phyloP scores from a whole-genome alignment of 2,797 vertebrate genomes.

The Etheostoma nigrum region DNA sequence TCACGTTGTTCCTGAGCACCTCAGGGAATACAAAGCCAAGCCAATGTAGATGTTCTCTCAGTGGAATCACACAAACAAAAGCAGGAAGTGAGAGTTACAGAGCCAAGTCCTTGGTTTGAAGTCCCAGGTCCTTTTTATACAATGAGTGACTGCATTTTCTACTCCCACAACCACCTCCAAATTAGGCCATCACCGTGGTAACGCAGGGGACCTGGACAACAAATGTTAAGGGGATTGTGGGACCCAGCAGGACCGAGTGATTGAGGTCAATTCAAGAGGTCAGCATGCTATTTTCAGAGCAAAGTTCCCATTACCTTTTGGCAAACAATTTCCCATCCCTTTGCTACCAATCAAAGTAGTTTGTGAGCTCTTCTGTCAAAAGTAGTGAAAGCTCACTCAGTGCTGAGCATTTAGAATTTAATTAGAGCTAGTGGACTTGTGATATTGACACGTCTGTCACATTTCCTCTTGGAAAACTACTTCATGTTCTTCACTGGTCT shows the following conservation, averaged over 20 bases:
- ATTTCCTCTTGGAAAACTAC: constrained; percentile 39
- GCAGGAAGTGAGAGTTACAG: constrained; percentile 53
- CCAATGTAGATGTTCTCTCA: constrained; percentile 62
- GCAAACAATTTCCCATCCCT: constrained; percentile 74
- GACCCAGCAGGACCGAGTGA: constrained; percentile 54
- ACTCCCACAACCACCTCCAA: constrained; percentile 62
- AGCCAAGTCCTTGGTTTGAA: constrained; percentile 59
- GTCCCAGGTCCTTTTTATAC: constrained; percentile 50
- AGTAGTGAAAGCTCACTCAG: constrained; percentile 46
- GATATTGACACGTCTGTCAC: constrained; percentile 66
- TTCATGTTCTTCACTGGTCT: constrained; percentile 51
- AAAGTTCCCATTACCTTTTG: constrained; percentile 73
- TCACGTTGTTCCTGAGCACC: constrained; percentile 42
- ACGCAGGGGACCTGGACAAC: constrained; percentile 48
- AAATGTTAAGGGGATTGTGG: constrained; percentile 59
- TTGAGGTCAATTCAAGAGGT: constrained; percentile 79
- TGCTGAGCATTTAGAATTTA: constrained; percentile 60
- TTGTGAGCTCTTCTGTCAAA: constrained; percentile 51
- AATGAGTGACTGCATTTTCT: constrained; percentile 53
- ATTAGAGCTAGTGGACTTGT: constrained; percentile 62
- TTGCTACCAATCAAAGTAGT: constrained; percentile 73
- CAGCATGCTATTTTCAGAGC: constrained; percentile 68
- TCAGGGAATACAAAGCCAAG: constrained; percentile 43
- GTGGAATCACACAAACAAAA: constrained; percentile 54
- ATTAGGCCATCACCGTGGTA: constrained; percentile 71